Conservation (phyloP, 2,888 invertebrate species). For the Heliconius erato region DNA sequence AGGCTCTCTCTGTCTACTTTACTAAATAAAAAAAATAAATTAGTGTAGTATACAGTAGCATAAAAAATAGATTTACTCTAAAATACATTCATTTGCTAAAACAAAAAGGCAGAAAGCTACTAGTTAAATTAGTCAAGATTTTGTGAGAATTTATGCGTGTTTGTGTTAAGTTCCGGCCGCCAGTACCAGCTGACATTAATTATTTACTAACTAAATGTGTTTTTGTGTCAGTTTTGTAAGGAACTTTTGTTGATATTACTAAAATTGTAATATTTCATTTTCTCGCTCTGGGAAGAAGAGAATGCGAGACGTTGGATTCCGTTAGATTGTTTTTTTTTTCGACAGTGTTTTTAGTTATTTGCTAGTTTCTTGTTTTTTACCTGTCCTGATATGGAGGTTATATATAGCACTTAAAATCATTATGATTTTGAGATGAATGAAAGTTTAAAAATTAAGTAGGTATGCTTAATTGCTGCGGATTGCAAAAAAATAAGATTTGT, state of each 20-base stretch:
- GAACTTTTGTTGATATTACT: not conserved
- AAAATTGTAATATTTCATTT: not conserved
- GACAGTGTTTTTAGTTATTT: not conserved
- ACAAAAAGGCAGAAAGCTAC: constrained; percentile 21
- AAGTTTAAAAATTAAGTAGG: too few relatives aligned
- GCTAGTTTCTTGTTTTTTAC: not conserved
- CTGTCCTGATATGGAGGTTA: not conserved
- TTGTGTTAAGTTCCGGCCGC: constrained; percentile 39
- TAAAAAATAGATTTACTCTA: not conserved
- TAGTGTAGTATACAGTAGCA: not conserved
- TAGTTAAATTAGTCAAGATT: constrained; percentile 51
- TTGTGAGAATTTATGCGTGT: constrained; percentile 58
- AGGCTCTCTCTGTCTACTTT: too few relatives aligned
- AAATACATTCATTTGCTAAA: not conserved
- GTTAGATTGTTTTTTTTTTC: too few relatives aligned
- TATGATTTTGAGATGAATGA: too few relatives aligned
- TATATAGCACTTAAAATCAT: too few relatives aligned
- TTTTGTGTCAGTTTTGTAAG: constrained; percentile 1
- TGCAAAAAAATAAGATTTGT: too few relatives aligned
- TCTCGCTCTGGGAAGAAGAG: not conserved
- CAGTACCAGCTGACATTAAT: constrained; percentile 6
- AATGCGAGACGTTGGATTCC: not conserved
- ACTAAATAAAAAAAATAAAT: not conserved
- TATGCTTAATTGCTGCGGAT: too few relatives aligned
- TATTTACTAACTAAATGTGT: constrained; percentile 13